A percentile compares a stretch with the other conserved stretches of the same genome.
Evolutionary conservation across 1,140 invertebrate genomes (phyloP).

Genomic region (Leptinotarsa texana): DNA sequence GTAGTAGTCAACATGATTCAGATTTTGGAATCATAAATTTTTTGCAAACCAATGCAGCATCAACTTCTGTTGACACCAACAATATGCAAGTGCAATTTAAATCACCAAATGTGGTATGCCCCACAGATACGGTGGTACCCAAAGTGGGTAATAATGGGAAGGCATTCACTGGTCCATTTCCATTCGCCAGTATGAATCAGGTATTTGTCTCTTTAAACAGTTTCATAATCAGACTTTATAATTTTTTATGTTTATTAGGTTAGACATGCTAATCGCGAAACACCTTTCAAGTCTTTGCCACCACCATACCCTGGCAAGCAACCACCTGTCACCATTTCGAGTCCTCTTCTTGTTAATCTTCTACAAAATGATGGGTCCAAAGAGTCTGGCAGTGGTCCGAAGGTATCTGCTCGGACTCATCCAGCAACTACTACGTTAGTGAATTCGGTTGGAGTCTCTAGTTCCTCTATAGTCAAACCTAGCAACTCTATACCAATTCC

Average conservation of each 20-base stretch:
- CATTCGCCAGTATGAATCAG: conserved; percentile 89
- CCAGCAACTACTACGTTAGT: conserved; percentile 18
- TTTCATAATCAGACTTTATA: conserved; percentile 36
- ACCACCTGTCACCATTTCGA: conserved; percentile 72
- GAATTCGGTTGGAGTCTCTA: conserved; percentile 11
- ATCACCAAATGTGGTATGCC: conserved; percentile 82
- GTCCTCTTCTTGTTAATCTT: conserved; percentile 88
- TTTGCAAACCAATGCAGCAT: conserved; percentile 33
- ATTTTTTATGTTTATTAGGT: conserved; percentile 13
- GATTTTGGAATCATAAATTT: conserved; percentile 25
- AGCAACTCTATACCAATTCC: conserved; percentile 23
- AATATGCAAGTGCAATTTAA: conserved; percentile 64
- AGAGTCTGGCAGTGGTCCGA: conserved; percentile 23
- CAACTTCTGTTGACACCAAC: conserved; percentile 31
- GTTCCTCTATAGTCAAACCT: conserved; percentile 22
- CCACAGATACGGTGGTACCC: conserved; percentile 70
- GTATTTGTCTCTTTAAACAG: conserved; percentile 46
- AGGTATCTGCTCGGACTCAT: neutral
- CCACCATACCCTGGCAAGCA: conserved; percentile 58
- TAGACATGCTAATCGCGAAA: conserved; percentile 22
- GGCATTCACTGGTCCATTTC: conserved; percentile 69
- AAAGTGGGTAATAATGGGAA: conserved; percentile 49
- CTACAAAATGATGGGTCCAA: conserved; percentile 79
- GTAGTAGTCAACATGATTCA: conserved; percentile 16
- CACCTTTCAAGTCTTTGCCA: conserved; percentile 44